These are phyloP conservation scores for Heterochromis multidens DNA, from an alignment of 2,113 vertebrate species.

Conservation along the genomic window DNA sequence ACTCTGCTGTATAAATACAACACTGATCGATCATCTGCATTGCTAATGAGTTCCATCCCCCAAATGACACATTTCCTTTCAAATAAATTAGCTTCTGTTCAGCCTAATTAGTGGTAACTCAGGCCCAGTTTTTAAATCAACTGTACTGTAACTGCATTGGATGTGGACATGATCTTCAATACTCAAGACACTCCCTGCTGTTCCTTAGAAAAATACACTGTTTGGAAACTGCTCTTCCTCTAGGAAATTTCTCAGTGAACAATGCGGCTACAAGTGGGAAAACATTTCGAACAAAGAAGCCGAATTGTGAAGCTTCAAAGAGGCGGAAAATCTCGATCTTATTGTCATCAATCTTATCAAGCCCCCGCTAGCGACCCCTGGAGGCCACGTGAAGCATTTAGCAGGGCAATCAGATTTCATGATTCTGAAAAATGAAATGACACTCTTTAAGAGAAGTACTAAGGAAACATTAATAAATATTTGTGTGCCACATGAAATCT, in stretches of 20 bases:
- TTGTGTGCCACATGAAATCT: conserved; percentile 4
- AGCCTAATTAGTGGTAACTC: conserved; percentile 16
- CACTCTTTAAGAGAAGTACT: neutral
- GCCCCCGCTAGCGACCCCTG: neutral
- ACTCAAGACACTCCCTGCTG: conserved; percentile 58
- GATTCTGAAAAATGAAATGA: neutral
- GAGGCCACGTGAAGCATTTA: neutral
- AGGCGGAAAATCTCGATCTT: conserved; percentile 10
- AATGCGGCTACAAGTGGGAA: neutral
- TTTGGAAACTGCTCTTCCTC: conserved; percentile 21
- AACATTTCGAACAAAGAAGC: neutral
- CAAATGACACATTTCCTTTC: conserved; percentile 1
- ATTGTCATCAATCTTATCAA: conserved; percentile 1
- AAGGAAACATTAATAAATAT: conserved; percentile 24
- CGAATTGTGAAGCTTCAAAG: neutral
- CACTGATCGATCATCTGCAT: conserved; percentile 46
- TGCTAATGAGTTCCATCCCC: neutral
- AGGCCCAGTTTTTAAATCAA: conserved; percentile 2
- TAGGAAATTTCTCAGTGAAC: conserved; percentile 18
- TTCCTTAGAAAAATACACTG: conserved; percentile 53
- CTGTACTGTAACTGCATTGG: conserved; percentile 37
- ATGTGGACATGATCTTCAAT: conserved; percentile 46
- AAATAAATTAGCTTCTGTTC: neutral
- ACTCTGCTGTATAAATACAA: conserved; percentile 63
- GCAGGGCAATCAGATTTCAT: neutral